Evolutionary conservation across 2,888 invertebrate species (phyloP).

Genomic region (Thera obeliscata): DNA sequence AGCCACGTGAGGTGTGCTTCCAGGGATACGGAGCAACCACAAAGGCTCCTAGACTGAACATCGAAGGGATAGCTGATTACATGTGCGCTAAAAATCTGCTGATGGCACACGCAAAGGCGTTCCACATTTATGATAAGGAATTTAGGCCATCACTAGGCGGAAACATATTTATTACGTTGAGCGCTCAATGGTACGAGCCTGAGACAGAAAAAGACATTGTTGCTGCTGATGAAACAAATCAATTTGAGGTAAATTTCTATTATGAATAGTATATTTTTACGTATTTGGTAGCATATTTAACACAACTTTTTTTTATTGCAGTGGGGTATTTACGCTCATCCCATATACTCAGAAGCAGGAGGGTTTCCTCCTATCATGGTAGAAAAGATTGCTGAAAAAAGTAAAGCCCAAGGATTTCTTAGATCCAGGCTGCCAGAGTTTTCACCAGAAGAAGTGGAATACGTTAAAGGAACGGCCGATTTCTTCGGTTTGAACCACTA

Average conservation of each 20-base stretch:
- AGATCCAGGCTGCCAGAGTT: slow-evolving; percentile 72
- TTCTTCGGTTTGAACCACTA: slow-evolving; percentile 88
- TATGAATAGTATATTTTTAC: too few relatives aligned
- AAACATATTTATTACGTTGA: slow-evolving; percentile 25
- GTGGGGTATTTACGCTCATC: slow-evolving; percentile 85
- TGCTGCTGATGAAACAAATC: slow-evolving; percentile 69
- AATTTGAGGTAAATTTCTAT: slow-evolving; percentile 67
- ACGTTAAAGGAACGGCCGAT: slow-evolving; percentile 81
- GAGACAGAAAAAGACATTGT: slow-evolving; percentile 70
- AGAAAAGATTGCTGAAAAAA: slow-evolving; percentile 78
- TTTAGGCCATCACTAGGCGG: slow-evolving; percentile 55
- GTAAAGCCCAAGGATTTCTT: slow-evolving; percentile 71
- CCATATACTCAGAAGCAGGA: slow-evolving; percentile 83
- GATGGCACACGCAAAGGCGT: slow-evolving; percentile 79
- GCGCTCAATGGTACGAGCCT: slow-evolving; percentile 67
- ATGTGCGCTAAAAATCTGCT: slow-evolving; percentile 73
- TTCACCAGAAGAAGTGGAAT: slow-evolving; percentile 76
- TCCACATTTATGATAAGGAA: slow-evolving; percentile 63
- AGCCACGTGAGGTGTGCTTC: slow-evolving; percentile 66
- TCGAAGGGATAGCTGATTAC: slow-evolving; percentile 71
- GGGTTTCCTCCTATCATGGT: slow-evolving; percentile 86
- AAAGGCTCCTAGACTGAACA: slow-evolving; percentile 56
- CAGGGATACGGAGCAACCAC: slow-evolving; percentile 66
- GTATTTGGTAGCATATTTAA: neutral
- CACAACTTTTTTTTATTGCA: slow-evolving; percentile 44